Evolutionary conservation across 1,140 invertebrate genomes (phyloP).

Genomic region (Drosophila saltans): DNA sequence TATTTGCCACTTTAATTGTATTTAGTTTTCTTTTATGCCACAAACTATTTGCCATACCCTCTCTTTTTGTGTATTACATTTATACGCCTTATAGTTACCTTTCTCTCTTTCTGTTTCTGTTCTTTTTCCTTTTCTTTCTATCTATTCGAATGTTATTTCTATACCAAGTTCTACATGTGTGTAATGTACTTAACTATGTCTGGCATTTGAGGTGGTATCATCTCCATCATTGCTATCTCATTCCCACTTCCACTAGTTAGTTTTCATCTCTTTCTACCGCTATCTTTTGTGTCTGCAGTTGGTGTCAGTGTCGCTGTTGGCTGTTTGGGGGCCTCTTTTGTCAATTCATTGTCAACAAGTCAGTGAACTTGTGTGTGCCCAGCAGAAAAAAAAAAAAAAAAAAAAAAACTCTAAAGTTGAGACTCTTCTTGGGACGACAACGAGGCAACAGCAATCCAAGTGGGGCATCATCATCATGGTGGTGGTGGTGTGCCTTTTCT

Average conservation of each 20-base stretch:
- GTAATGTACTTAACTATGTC: constrained; percentile 48
- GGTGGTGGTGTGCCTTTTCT: constrained; percentile 68
- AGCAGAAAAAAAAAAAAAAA: constrained; percentile 25
- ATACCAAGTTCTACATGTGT: constrained; percentile 35
- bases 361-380: constrained; percentile 72
- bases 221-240: constrained; percentile 53
- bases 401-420: constrained; percentile 21
- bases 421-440: constrained; percentile 22
- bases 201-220: constrained; percentile 58
- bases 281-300: constrained; percentile 37
- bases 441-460: constrained; percentile 27
- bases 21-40: no score
- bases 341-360: constrained; percentile 80
- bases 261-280: constrained; percentile 10
- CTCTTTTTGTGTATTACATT: background rate
- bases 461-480: constrained; percentile 39
- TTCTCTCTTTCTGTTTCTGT: constrained; percentile 21
- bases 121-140: constrained; percentile 24
- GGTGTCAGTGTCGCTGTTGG: constrained; percentile 21
- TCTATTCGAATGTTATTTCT: constrained; percentile 32
- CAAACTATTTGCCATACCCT: background rate
- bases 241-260: constrained; percentile 24
- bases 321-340: constrained; percentile 55
- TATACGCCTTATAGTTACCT: background rate
- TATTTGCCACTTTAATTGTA: no score